Conservation (phyloP, 2,888 invertebrate species). For the Drosophila mulleri region DNA sequence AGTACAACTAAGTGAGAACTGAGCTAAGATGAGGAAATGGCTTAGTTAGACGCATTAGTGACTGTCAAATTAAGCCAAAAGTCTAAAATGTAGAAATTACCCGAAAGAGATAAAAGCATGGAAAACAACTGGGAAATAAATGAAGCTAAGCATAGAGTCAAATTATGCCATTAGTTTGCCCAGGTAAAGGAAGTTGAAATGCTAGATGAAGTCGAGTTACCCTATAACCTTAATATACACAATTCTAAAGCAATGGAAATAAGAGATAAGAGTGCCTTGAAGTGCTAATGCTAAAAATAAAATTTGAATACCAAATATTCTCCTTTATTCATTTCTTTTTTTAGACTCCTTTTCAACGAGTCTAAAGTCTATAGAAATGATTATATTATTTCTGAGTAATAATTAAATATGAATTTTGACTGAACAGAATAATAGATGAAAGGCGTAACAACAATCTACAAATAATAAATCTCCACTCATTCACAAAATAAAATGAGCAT, state of each 20-base stretch:
- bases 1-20: background rate
- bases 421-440: background rate
- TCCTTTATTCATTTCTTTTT: no score
- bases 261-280: background rate
- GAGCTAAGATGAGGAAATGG: background rate
- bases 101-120: background rate
- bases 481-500: background rate
- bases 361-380: no score
- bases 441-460: background rate
- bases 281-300: background rate
- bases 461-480: background rate
- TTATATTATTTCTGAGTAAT: background rate
- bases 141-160: background rate
- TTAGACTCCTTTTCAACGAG: no score
- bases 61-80: background rate
- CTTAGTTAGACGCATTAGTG: slow-evolving; percentile 4
- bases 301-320: background rate
- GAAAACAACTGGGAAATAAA: background rate
- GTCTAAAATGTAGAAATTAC: background rate
- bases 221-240: background rate
- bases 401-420: background rate
- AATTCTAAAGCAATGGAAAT: background rate
- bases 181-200: background rate
- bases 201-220: background rate
- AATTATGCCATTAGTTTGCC: background rate